These are phyloP conservation scores for Netelia virgata DNA, from an alignment of 2,888 invertebrate genomes.

Conservation along the genomic window DNA sequence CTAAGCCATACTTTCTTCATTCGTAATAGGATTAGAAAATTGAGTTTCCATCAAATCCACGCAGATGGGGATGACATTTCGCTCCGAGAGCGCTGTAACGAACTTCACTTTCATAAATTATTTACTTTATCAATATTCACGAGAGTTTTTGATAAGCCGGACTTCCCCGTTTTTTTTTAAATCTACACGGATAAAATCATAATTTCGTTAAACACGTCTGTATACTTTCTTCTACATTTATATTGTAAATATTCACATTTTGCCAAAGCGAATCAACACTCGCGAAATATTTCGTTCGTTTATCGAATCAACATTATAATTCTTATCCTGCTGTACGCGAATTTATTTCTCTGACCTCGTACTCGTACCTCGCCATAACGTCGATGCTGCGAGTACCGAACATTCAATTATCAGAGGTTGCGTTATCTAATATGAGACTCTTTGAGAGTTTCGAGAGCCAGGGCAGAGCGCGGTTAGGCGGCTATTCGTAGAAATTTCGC, in stretches of 20 bases:
- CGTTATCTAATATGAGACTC: neutral
- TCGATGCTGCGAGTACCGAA: neutral
- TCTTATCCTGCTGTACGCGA: no score
- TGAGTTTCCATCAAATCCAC: neutral
- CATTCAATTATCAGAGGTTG: conserved; percentile 1
- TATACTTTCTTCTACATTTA: no score
- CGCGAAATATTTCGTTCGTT: no score
- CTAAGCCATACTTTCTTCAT: conserved; percentile 8
- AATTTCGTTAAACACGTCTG: no score
- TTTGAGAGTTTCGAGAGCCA: neutral
- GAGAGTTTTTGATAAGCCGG: neutral
- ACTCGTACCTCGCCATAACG: neutral
- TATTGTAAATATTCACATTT: no score
- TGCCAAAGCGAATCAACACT: no score
- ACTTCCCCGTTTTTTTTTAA: no score
- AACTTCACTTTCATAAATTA: neutral
- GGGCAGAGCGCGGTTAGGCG: neutral
- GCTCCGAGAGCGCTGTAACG: neutral
- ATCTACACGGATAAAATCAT: no score
- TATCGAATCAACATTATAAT: no score
- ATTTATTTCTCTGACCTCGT: neutral
- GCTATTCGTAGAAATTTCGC: conserved; percentile 13
- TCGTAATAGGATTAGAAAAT: neutral
- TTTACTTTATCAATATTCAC: neutral
- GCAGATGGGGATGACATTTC: neutral